Evolutionary conservation across 2,113 vertebrate species (phyloP).

Genomic region (Callaeas wilsoni): DNA sequence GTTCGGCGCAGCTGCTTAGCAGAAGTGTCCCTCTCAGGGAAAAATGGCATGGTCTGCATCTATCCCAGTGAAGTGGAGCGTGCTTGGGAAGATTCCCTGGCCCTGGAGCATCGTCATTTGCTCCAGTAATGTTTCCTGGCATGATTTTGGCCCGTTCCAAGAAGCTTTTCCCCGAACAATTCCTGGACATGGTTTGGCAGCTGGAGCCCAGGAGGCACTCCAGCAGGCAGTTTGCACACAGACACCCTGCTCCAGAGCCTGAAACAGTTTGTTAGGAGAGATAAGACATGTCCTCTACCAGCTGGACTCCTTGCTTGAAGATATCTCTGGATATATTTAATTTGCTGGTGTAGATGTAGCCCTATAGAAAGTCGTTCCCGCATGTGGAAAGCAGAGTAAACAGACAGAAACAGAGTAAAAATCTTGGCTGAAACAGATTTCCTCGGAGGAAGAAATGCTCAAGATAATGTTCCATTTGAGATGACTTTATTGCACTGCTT

Average conservation of each 20-base stretch:
- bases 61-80: background rate
- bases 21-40: background rate
- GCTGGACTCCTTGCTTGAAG: background rate
- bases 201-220: background rate
- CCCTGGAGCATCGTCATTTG: background rate
- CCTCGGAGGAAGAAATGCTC: background rate
- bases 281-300: background rate
- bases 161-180: background rate
- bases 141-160: background rate
- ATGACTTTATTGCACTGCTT: background rate
- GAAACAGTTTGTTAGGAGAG: background rate
- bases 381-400: background rate
- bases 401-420: background rate
- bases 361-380: background rate
- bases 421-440: background rate
- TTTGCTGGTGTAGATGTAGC: background rate
- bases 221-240: background rate
- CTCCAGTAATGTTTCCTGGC: background rate
- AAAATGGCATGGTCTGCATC: background rate
- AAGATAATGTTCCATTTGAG: background rate
- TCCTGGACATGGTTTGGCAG: background rate
- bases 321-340: background rate
- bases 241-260: background rate
- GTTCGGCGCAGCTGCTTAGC: background rate
- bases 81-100: background rate